A percentile compares a stretch with the other conserved stretches of the same genome.
Evolutionary conservation across 2,797 vertebrate species (phyloP).

Genomic region (Moxostoma hubbsi): DNA sequence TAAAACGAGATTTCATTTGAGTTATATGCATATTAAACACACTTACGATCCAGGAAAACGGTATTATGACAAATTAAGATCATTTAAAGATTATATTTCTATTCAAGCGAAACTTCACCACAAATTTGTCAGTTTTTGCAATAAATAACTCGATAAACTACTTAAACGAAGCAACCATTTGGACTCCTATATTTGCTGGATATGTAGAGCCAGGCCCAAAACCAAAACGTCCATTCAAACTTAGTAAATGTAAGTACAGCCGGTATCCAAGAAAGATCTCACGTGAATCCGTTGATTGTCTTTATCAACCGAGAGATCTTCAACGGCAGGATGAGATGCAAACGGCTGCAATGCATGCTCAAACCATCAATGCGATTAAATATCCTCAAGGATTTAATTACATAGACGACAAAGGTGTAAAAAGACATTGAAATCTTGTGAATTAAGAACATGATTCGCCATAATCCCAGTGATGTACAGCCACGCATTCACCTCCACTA

Average conservation of each 20-base stretch:
- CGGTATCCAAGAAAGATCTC: not conserved
- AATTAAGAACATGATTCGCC: conserved; percentile 38
- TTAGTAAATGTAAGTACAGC: not conserved
- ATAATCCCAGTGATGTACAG: conserved; percentile 22
- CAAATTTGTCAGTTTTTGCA: too few relatives aligned
- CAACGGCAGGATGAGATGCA: not conserved
- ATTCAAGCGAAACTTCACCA: too few relatives aligned
- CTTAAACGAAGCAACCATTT: not conserved
- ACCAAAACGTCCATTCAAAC: not conserved
- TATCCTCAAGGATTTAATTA: not conserved
- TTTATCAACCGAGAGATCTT: not conserved
- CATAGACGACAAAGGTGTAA: not conserved
- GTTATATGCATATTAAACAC: too few relatives aligned
- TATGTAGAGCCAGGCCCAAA: not conserved
- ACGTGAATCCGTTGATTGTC: not conserved
- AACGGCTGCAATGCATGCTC: not conserved
- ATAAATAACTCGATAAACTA: too few relatives aligned
- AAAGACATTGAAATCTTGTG: not conserved
- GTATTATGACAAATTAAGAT: too few relatives aligned
- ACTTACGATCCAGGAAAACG: too few relatives aligned
- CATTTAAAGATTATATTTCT: too few relatives aligned
- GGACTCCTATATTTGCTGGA: not conserved
- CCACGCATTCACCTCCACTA: conserved; percentile 23
- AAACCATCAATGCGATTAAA: not conserved
- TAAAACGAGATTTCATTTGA: not conserved